A percentile compares a stretch with the other conserved stretches of the same genome.
These are phyloP conservation scores for Myzus persicae DNA, from an alignment of 1,140 invertebrate species.

Conservation along the genomic window DNA sequence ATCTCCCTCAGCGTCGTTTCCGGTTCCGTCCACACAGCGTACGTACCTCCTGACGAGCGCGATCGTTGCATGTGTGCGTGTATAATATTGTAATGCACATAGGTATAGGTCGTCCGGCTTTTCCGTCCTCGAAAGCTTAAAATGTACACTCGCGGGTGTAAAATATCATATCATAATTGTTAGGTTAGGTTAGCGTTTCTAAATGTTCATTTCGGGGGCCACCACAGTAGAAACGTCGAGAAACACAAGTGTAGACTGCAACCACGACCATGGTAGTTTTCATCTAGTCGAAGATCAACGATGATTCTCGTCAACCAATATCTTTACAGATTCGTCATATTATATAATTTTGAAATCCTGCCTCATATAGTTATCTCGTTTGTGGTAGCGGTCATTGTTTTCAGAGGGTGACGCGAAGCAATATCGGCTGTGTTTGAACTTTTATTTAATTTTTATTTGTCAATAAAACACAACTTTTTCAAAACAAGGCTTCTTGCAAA, in stretches of 20 bases:
- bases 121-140: not conserved
- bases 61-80: no score
- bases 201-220: no score
- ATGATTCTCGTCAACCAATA: no score
- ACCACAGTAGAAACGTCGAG: no score
- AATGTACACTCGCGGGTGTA: not conserved
- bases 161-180: not conserved
- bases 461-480: not conserved
- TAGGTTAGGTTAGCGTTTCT: no score
- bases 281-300: no score
- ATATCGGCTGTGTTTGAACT: not conserved
- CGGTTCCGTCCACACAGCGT: not conserved
- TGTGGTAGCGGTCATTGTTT: not conserved
- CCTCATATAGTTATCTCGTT: no score
- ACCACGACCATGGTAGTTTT: no score
- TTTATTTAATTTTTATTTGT: not conserved
- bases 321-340: no score
- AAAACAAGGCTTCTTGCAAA: not conserved
- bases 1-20: not conserved
- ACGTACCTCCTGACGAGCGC: not conserved
- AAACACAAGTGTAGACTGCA: no score
- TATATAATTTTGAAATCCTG: no score
- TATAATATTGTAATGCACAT: no score
- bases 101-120: not conserved
- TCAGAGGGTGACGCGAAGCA: not conserved